Base-by-base conservation (phyloP, 2,888 invertebrate genomes). In the Chelonus formosanus region DNA sequence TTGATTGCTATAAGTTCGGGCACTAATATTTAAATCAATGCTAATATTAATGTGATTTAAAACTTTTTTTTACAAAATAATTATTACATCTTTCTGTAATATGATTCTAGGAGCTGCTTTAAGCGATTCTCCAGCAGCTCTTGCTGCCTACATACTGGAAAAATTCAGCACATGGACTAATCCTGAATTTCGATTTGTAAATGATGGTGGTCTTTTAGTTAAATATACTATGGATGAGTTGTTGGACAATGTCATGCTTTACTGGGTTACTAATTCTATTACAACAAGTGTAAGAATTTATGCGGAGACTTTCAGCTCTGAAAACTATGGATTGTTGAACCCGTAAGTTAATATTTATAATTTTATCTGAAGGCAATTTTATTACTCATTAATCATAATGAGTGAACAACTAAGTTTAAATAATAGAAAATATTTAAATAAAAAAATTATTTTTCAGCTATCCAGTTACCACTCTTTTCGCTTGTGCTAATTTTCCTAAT, bases 141-240 rank as follows among this genome's bases (percentile, higher is more conserved):
- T 97, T 63, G 95, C 95, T 0, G 94, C 94, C 0, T 96, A 95
- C 76, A 91, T 96, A 52, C 81, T 97, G 4, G 96, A 97, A 77
- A 96, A 96, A 80, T 95, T 94, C 84, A 89, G 90, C 0, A 87
- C 88, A 0, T 90, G 90, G 88, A 92, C 91, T 0, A 86, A 89
- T 76, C 75, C 76, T 0, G 79, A 82, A 0, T 85, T 85, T 76
- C 85, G 83, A 20, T 76, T 84, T 0, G 84, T 88, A 0, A 79
- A 83, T 0, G 91, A 93, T 76, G 93, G 93, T 0, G 91, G 90
- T 3, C 83, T 94, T 0, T 81, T 87, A 0, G 85, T 86, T 3
- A 85, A 87, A 68, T 90, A 86, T 74, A 84, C 87, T 0, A 71
- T 85, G 0, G 85, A 86, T 4, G 80, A 87, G 0, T 69, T 88